Evolutionary conservation across 2,888 invertebrate species (phyloP), one percentile per base, ranked within the genome.

Genomic region (Oligia latruncula): DNA sequence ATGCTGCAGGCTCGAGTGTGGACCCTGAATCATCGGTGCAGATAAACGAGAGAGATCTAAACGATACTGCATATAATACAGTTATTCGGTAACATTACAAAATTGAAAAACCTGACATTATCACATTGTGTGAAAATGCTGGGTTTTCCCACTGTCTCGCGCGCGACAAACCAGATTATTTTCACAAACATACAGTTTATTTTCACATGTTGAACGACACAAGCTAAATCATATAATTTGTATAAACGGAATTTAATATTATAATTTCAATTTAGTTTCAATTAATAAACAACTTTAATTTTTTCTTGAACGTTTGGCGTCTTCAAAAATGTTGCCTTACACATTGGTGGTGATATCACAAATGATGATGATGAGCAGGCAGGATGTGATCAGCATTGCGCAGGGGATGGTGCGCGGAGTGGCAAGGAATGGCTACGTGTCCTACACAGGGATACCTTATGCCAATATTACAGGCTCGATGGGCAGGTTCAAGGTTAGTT

Each of bases 381-480:
- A 93, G 83, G 88, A 90, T 11, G 92, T 94, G 79, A 87, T 95
- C 78, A 92, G 85, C 66, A 94, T 91, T 17, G 95, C 92, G 1
- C 97, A 97, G 87, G 96, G 97, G 0, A 88, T 71, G 77, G 76
- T 96, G 43, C 90, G 94, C 0, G 97, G 96, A 0, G 84, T 90
- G 8, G 68, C 81, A 0, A 88, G 90, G 13, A 93, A 94, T 0
- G 96, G 95, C 0, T 94, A 93, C 74, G 89, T 93, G n/a, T 94
- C 95, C 0, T 97, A 95, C 74, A 88, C 86, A 0, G 96, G 96
- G 0, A 93, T 97, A 62, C 96, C 97, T 2, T 97, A 97, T 72
- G 96, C 94, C 0, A 91, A 92, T 11, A 77, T 93, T 23, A 88
- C 81, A 29, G 88, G 84, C 2, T 73, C 80, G 0, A 86, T 83